Conservation (phyloP, 2,113 vertebrate species). For the Istiophorus platypterus region DNA sequence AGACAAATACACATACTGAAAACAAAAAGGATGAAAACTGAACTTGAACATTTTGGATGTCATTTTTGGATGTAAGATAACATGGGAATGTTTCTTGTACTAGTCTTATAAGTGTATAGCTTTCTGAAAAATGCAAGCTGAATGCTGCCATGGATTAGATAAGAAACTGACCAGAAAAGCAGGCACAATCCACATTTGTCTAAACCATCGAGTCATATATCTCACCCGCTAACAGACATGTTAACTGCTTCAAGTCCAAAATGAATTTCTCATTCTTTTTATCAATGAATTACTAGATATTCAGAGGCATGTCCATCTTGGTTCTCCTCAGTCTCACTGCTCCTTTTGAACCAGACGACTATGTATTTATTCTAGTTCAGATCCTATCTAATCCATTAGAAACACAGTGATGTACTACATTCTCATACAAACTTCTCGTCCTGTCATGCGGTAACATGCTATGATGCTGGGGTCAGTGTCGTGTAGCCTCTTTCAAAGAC, state of each 20-base stretch:
- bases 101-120: too few species aligned
- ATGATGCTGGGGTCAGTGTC: neutral
- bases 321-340: neutral
- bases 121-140: too few species aligned
- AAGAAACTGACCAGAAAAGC: too few species aligned
- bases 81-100: neutral
- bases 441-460: neutral
- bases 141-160: too few species aligned
- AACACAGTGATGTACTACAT: neutral
- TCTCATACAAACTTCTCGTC: neutral
- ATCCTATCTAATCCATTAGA: neutral
- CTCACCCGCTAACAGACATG: too few species aligned
- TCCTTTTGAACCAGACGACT: neutral
- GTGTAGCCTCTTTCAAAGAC: neutral
- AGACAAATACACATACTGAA: slow-evolving; percentile 1
- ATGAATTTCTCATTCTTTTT: too few species aligned
- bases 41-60: neutral
- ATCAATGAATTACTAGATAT: too few species aligned
- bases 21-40: neutral
- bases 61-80: neutral
- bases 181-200: too few species aligned
- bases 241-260: too few species aligned
- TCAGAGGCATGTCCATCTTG: neutral
- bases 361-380: neutral
- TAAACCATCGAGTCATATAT: too few species aligned